Conservation (phyloP, 2,113 vertebrate species). For the Aramus guarauna region DNA sequence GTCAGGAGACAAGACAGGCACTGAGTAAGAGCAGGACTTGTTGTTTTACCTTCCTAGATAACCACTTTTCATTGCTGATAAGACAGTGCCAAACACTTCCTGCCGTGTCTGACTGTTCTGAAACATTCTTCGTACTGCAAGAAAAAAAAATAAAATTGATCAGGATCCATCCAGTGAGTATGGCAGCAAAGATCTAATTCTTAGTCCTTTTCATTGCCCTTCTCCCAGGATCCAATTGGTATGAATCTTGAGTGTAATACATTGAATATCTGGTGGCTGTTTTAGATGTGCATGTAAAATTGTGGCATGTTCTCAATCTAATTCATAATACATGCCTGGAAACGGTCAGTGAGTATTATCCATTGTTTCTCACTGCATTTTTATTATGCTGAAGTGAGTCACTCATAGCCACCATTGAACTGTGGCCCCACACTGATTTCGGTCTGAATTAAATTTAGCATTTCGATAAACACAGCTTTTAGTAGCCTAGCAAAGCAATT, state of each 20-base stretch:
- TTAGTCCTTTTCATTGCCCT: background rate
- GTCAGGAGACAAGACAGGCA: background rate
- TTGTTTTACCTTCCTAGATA: background rate
- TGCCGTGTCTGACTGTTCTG: background rate
- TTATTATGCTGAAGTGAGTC: background rate
- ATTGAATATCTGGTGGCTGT: background rate
- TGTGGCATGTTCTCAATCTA: background rate
- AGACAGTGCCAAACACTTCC: background rate
- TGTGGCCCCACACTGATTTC: background rate
- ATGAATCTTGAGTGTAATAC: background rate
- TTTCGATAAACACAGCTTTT: background rate
- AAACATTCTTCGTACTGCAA: background rate
- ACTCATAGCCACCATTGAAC: background rate
- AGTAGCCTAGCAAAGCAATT: background rate
- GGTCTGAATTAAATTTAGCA: background rate
- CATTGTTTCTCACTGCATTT: background rate
- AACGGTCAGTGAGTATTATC: background rate
- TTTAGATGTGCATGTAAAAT: background rate
- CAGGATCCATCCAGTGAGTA: background rate
- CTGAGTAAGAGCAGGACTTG: background rate
- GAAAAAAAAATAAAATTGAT: background rate
- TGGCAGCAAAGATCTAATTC: background rate
- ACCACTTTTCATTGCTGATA: background rate
- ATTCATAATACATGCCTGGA: background rate
- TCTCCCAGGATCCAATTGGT: background rate